Evolutionary conservation across 2,888 invertebrate genomes (phyloP), one percentile per base, ranked within the genome.

Genomic region (Sphinx pinastri): DNA sequence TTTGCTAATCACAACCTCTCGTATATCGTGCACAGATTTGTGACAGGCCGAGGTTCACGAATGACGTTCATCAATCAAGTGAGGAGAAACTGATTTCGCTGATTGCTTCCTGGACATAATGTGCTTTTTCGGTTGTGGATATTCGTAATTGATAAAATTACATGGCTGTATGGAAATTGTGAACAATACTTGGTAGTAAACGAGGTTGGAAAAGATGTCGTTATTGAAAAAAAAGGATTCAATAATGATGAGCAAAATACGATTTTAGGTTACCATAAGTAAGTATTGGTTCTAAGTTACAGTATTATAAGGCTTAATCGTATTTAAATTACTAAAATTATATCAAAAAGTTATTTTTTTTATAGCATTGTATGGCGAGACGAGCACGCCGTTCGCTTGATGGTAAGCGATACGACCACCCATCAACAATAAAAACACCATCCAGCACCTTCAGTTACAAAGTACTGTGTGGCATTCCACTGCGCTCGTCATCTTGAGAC

Each of bases 61-160:
- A 63, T 49, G 47, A 47, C 19, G 13, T 19, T 63, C 63, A 63
- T 63, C 63, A 49, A 63, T 63, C 63, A 63, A 47, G 19, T 19
- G 12, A 74, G 38, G 11, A 59, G n/a, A 55, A 60, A 67, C 72
- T 68, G 75, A 78, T 77, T 74, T 75, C 70, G 76, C 73, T 71
- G 69, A 59, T 60, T 68, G 71, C 71, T 73, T 71, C 76, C 74
- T 71, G 70, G 75, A 71, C 67, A 70, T 70, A 75, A 72, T 71
- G 75, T 75, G 72, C 76, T 71, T 51, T 63, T 49, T 63, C 47
- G 10, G 19, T 25, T 63, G 63, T 63, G 49, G 63, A 63, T 47
- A 63, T 47, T 63, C 49, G 63, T 63, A 63, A 63, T 19, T 63
- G 63, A 47, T 49, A 5, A 49, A 63, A 63, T 49, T 63, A 63